Evolutionary conservation across 2,888 invertebrate species (phyloP).

Genomic region (Melieria picta): DNA sequence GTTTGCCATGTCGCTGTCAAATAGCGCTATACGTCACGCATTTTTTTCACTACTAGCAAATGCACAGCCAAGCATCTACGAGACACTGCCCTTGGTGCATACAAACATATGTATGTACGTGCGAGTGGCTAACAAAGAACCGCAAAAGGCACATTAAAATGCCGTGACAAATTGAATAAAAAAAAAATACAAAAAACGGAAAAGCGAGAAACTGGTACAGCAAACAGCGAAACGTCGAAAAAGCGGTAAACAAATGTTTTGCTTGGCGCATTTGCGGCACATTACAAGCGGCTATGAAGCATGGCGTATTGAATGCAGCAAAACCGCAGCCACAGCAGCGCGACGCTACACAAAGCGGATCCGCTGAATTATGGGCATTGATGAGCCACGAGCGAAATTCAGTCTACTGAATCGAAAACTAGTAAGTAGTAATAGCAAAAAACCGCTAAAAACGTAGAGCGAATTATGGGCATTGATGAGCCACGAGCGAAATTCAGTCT

Average conservation of each 20-base stretch:
- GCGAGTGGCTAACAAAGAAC: slow-evolving; percentile 32
- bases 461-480: not conserved
- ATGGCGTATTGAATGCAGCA: slow-evolving; percentile 36
- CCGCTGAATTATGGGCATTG: not conserved
- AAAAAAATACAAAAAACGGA: slow-evolving; percentile 29
- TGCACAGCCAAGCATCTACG: not conserved
- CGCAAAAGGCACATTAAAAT: slow-evolving; percentile 43
- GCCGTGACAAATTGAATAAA: slow-evolving; percentile 36
- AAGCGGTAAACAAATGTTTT: not conserved
- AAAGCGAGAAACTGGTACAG: slow-evolving; percentile 15
- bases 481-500: too few species aligned
- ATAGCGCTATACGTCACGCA: not conserved
- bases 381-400: too few species aligned
- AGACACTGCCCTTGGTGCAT: slow-evolving; percentile 23
- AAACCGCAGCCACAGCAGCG: not conserved
- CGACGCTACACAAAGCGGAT: slow-evolving; percentile 6
- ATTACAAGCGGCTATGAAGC: slow-evolving; percentile 45
- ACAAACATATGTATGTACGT: not conserved
- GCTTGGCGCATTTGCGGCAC: slow-evolving; percentile 33
- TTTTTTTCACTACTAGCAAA: not conserved
- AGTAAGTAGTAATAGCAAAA: too few species aligned
- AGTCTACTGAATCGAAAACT: too few species aligned
- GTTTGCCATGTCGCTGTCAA: slow-evolving; percentile 30
- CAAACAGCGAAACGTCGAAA: slow-evolving; percentile 10
- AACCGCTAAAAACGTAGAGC: too few species aligned